Evolutionary conservation across 2,113 vertebrate genomes (phyloP).

Genomic region (Coreoperca whiteheadi): DNA sequence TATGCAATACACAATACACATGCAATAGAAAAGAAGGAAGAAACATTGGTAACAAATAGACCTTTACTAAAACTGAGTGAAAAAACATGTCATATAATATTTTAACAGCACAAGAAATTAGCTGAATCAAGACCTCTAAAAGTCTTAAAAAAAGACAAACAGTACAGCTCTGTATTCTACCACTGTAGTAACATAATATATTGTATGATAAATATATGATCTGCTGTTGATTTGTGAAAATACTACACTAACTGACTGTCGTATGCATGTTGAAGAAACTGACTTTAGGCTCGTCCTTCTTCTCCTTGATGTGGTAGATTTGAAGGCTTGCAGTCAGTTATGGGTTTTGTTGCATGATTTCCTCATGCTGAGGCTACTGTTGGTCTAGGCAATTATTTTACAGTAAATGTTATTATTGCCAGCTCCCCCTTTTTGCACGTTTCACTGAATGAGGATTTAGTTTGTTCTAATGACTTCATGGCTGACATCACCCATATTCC

Average conservation of each 20-base stretch:
- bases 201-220: not conserved
- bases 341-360: not conserved
- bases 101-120: not conserved
- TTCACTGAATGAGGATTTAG: not conserved
- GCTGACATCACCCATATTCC: slow-evolving; percentile 40
- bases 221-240: not conserved
- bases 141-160: not conserved
- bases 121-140: not conserved
- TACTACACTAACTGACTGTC: not conserved
- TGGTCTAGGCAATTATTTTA: not conserved
- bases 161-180: not conserved
- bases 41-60: too few relatives aligned
- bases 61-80: not conserved
- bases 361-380: not conserved
- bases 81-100: not conserved
- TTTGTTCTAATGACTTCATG: slow-evolving; percentile 24
- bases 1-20: too few relatives aligned
- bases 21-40: too few relatives aligned
- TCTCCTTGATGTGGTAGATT: not conserved
- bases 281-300: not conserved
- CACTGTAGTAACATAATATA: too few relatives aligned
- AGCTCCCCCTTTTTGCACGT: not conserved
- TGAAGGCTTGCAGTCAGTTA: not conserved
- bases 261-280: not conserved
- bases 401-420: not conserved